Percentiles rank a stretch among this genome's conserved stretches.
Conservation (phyloP, 2,888 invertebrate species). For the Cephus rjabovi region DNA sequence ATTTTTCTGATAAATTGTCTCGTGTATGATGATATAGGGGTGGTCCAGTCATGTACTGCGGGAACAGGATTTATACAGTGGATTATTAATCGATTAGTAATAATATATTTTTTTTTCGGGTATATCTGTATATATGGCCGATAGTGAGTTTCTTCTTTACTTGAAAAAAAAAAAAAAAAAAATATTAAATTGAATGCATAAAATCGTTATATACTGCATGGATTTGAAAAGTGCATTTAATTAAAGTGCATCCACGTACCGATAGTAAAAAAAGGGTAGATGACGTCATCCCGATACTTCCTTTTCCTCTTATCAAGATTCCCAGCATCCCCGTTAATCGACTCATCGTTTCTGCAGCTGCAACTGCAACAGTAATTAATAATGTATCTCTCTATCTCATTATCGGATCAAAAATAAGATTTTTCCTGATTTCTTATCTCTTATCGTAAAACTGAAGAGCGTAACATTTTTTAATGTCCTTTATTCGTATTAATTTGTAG, state of each 20-base stretch:
- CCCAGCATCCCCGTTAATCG: not conserved
- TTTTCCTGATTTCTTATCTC: not conserved
- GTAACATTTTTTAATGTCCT: not conserved
- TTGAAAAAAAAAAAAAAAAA: too few relatives aligned
- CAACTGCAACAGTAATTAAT: not conserved
- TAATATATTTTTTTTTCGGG: too few relatives aligned
- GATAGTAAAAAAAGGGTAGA: not conserved
- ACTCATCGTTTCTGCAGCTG: not conserved
- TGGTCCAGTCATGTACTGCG: too few relatives aligned
- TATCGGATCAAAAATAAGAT: too few relatives aligned
- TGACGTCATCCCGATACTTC: not conserved
- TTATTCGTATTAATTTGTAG: not conserved
- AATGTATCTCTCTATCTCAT: too few relatives aligned
- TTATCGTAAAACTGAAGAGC: not conserved
- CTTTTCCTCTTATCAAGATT: not conserved
- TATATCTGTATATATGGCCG: too few relatives aligned
- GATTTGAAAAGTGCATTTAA: not conserved
- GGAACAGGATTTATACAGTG: too few relatives aligned
- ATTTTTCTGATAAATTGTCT: conserved; percentile 32
- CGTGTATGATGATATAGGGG: not conserved
- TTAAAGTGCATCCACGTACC: not conserved
- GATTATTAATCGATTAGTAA: too few relatives aligned
- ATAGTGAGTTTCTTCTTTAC: too few relatives aligned
- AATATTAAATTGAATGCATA: too few relatives aligned
- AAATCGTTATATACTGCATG: too few relatives aligned